Evolutionary conservation across 2,888 invertebrate genomes (phyloP).

Genomic region (Aethes cnicana): DNA sequence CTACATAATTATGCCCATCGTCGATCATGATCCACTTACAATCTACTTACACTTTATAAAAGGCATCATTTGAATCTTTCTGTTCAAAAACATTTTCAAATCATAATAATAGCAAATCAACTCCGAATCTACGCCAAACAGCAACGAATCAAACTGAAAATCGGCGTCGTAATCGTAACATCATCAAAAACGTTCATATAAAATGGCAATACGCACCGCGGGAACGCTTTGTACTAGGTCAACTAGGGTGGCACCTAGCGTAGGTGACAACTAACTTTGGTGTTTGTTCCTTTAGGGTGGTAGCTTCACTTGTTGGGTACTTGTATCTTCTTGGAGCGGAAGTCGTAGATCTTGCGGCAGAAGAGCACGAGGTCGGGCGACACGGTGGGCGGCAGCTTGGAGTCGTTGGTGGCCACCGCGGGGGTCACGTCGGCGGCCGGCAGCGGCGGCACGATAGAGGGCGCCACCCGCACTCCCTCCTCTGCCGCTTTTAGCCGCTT

Average conservation of each 20-base stretch:
- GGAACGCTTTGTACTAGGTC: slow-evolving; percentile 71
- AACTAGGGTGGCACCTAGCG: slow-evolving; percentile 46
- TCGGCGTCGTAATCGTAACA: slow-evolving; percentile 17
- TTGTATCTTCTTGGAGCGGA: slow-evolving; percentile 90
- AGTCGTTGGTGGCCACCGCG: slow-evolving; percentile 72
- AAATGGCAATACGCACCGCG: slow-evolving; percentile 59
- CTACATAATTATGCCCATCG: slow-evolving; percentile 65
- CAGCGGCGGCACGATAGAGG: slow-evolving; percentile 88
- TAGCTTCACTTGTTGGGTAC: slow-evolving; percentile 68
- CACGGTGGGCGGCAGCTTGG: slow-evolving; percentile 84
- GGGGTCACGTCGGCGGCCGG: slow-evolving; percentile 84
- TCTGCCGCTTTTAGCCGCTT: slow-evolving; percentile 90
- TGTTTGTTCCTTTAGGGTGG: slow-evolving; percentile 37
- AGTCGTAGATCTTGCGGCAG: slow-evolving; percentile 96
- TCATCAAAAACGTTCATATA: slow-evolving; percentile 53
- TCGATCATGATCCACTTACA: slow-evolving; percentile 60
- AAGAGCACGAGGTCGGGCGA: slow-evolving; percentile 94
- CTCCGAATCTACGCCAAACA: slow-evolving; percentile 62
- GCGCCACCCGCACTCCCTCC: slow-evolving; percentile 86
- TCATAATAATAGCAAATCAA: slow-evolving; percentile 65
- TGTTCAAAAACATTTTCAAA: slow-evolving; percentile 55
- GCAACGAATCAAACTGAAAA: slow-evolving; percentile 39
- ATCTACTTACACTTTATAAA: slow-evolving; percentile 76
- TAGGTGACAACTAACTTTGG: no score
- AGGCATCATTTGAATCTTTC: slow-evolving; percentile 74